Conservation (phyloP, 1,140 invertebrate genomes). For the Drosophila biarmipes region DNA sequence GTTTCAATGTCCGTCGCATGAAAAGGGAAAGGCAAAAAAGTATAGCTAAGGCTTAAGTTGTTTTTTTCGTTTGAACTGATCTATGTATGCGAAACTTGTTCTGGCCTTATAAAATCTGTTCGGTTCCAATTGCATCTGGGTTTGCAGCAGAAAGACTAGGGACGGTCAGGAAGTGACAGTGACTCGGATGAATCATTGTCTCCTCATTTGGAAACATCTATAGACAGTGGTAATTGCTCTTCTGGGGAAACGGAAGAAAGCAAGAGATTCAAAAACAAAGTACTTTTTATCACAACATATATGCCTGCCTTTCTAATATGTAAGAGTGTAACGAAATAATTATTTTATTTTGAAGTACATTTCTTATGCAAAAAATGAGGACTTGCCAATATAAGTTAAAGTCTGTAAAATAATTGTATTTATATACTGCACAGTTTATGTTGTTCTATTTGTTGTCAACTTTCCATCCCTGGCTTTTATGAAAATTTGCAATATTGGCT, state of each 20-base stretch:
- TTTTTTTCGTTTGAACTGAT: slow-evolving; percentile 41
- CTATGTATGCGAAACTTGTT: slow-evolving; percentile 74
- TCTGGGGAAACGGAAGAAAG: not conserved
- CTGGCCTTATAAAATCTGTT: slow-evolving; percentile 52
- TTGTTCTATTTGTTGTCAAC: not conserved
- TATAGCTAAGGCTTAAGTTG: slow-evolving; percentile 58
- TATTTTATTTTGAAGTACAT: no score
- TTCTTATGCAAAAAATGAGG: no score
- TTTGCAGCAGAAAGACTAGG: slow-evolving; percentile 41
- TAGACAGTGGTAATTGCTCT: not conserved
- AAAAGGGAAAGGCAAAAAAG: slow-evolving; percentile 75
- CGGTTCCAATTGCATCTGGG: slow-evolving; percentile 56
- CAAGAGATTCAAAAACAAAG: not conserved
- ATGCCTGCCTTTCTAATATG: no score
- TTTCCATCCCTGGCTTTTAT: slow-evolving; percentile 59
- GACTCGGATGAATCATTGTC: slow-evolving; percentile 36
- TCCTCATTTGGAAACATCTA: slow-evolving; percentile 28
- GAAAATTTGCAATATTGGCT: slow-evolving; percentile 71
- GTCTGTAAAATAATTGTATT: no score
- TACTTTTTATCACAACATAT: not conserved
- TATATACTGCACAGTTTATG: not conserved
- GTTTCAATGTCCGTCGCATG: slow-evolving; percentile 64
- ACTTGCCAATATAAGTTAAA: not conserved
- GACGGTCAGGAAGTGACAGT: slow-evolving; percentile 41
- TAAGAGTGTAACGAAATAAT: no score